phyloP scores from a whole-genome alignment of 2,113 vertebrate species.

The Microtus oregoni region DNA sequence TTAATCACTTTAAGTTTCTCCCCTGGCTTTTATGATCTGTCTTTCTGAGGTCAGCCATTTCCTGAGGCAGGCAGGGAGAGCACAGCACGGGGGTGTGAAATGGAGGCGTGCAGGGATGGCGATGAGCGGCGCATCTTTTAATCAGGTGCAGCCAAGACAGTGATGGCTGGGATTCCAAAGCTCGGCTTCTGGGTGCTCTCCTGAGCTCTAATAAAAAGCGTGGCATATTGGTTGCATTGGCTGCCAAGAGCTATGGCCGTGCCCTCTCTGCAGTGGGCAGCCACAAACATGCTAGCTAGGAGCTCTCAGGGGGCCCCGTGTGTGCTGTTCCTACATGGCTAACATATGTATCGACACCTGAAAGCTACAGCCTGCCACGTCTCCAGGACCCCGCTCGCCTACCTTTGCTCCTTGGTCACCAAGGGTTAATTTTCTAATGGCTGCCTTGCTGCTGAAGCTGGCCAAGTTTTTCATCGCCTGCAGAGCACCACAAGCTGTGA shows the following conservation, averaged over 20 bases:
- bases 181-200: conserved; percentile 86
- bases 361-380: conserved; percentile 88
- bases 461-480: conserved; percentile 95
- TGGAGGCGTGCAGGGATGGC: background rate
- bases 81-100: background rate
- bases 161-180: conserved; percentile 76
- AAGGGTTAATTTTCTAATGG: conserved; percentile 97
- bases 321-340: conserved; percentile 90
- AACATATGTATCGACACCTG: conserved; percentile 95
- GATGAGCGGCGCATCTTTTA: conserved; percentile 66
- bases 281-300: conserved; percentile 91
- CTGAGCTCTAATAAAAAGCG: conserved; percentile 87
- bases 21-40: background rate
- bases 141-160: conserved; percentile 80
- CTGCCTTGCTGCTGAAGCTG: conserved; percentile 92
- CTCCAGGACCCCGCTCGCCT: conserved; percentile 83
- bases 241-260: conserved; percentile 94
- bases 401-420: conserved; percentile 93
- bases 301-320: conserved; percentile 89
- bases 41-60: background rate
- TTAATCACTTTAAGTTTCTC: conserved; percentile 15
- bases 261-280: conserved; percentile 94
- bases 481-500: conserved; percentile 96
- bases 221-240: conserved; percentile 92
- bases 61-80: background rate